phyloP scores from a whole-genome alignment of 2,113 vertebrate species.

The Boleophthalmus pectinirostris region DNA sequence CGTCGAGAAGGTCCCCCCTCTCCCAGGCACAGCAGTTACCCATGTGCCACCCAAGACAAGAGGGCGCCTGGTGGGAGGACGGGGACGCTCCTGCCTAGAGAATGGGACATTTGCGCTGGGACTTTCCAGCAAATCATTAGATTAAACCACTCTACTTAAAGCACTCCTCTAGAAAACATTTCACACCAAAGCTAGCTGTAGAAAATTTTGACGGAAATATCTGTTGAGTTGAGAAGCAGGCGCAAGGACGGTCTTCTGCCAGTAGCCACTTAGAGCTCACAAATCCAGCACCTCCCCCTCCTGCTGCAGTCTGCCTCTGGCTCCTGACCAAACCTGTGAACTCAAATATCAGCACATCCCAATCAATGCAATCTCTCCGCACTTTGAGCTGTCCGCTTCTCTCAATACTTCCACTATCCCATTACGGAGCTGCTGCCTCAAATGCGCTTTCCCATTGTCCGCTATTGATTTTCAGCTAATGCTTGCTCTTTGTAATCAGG shows the following conservation, averaged over 20 bases:
- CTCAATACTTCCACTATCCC: not conserved
- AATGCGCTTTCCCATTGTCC: not conserved
- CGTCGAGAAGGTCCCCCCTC: too few relatives aligned
- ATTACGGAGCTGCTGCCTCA: not conserved
- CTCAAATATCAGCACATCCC: slow-evolving; percentile 21
- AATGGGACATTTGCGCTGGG: too few relatives aligned
- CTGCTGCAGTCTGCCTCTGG: slow-evolving; percentile 1
- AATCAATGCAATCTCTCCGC: not conserved
- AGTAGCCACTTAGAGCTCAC: slow-evolving; percentile 14
- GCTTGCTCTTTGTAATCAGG: slow-evolving; percentile 12
- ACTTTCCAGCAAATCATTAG: too few relatives aligned
- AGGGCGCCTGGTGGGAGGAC: too few relatives aligned
- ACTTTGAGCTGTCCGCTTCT: not conserved
- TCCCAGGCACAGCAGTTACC: too few relatives aligned
- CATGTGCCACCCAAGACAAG: too few relatives aligned
- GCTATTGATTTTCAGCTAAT: slow-evolving; percentile 5
- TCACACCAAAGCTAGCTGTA: not conserved
- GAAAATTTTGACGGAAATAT: not conserved
- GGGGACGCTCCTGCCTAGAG: too few relatives aligned
- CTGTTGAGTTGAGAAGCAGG: slow-evolving; percentile 13
- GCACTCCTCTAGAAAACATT: not conserved
- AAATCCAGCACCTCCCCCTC: slow-evolving; percentile 3
- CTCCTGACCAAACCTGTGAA: slow-evolving; percentile 12
- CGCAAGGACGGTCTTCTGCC: slow-evolving; percentile 20
- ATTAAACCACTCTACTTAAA: not conserved